Base-by-base conservation (phyloP, 2,113 vertebrate species). In the Motacilla tschutschensis region DNA sequence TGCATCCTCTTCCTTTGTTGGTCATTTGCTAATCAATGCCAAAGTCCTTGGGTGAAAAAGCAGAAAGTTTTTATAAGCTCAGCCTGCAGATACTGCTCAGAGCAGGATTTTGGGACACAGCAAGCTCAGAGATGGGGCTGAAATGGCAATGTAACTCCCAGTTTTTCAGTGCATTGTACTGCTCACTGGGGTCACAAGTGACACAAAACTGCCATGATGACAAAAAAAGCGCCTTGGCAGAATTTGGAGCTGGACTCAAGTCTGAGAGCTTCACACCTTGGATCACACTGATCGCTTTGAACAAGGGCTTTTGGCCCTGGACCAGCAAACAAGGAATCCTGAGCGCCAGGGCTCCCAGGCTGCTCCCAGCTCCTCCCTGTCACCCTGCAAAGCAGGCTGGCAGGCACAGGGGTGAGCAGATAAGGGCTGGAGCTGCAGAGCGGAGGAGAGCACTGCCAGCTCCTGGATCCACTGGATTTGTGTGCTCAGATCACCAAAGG, bases 251-350 rank as follows among this genome's bases (percentile, higher is more conserved):
- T 74, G 77, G 65, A 38, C n/a, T 50, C 1, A 0, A 35, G 53
- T 53, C 64, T n/a, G 69, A 21, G 53, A 24, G 33, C 67, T 89
- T 85, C 14, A 4, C 83, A 60, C 57, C 69, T 63, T 69, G 53
- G 48, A 41, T 48, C 63, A 14, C 53, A 50, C 33, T 0, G 1
- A 26, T 40, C 38, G 7, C 43, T 91, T 53, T 72, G 62, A 80
- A 12, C 43, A 18, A 25, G 0, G 1, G 2, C 1, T 12, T 31
- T 62, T 25, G 5, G 65, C 58, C n/a, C 58, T 1, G 0, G 1
- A 4, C 41, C 80, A 89, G 51, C 50, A 46, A 25, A 40, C 31
- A 19, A 40, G 77, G 87, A 78, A 57, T 82, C 7, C 21, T 6
- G 48, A 73, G 47, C 65, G 63, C 60, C 76, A 78, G 65, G 69